A percentile compares a stretch with the other conserved stretches of the same genome.
These are phyloP conservation scores for Lipophrys pholis DNA, from an alignment of 2,113 vertebrate genomes.

Conservation along the genomic window DNA sequence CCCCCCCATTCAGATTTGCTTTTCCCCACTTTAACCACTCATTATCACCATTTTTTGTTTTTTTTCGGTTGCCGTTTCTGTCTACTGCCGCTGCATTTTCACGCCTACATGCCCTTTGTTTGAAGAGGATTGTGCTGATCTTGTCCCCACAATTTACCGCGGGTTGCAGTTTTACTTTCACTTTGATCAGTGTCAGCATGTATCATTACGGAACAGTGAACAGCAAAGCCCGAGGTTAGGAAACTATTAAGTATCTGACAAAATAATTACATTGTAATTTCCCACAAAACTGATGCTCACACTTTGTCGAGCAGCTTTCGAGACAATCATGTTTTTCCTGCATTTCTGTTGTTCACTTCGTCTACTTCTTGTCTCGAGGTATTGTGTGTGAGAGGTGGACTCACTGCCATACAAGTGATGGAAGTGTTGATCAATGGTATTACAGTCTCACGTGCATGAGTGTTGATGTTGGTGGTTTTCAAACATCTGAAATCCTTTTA, in stretches of 20 bases:
- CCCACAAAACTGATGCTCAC: constrained; percentile 33
- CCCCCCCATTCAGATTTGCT: constrained; percentile 29
- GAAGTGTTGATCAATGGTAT: background rate
- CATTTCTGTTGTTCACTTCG: background rate
- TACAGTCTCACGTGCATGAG: too few relatives aligned
- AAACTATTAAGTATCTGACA: constrained; percentile 68
- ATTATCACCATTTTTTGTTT: constrained; percentile 11
- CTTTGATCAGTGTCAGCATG: constrained; percentile 73
- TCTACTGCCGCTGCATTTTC: constrained; percentile 51
- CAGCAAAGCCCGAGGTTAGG: constrained; percentile 52
- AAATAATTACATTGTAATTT: constrained; percentile 72
- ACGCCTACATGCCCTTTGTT: constrained; percentile 69
- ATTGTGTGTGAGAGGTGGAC: background rate
- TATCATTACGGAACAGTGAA: constrained; percentile 63
- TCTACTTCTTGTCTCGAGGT: background rate
- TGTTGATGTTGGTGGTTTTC: too few relatives aligned
- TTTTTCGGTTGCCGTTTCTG: constrained; percentile 30
- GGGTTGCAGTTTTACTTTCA: constrained; percentile 73
- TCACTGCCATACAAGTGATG: background rate
- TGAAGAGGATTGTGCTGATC: constrained; percentile 66
- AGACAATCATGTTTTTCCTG: constrained; percentile 9
- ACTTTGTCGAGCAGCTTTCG: constrained; percentile 25
- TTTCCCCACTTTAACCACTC: constrained; percentile 20
- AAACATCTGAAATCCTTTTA: too few relatives aligned
- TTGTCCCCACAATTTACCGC: constrained; percentile 63